Evolutionary conservation across 2,797 vertebrate species (phyloP).

Genomic region (Toxotes lorentzi): DNA sequence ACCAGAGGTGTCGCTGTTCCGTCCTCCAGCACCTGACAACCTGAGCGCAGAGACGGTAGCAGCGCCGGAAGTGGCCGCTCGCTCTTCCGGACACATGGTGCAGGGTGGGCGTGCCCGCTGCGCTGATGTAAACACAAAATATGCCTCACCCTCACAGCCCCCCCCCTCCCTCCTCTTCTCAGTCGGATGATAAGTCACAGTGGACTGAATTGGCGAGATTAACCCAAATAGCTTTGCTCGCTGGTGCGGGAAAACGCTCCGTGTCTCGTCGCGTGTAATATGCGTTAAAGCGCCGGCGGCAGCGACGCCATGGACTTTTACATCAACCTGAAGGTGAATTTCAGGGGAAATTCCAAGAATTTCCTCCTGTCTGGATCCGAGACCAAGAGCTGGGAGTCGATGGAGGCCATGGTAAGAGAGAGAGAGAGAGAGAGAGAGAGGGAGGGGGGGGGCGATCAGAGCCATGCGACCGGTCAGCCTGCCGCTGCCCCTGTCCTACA

Average conservation of each 20-base stretch:
- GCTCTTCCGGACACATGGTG: constrained; percentile 60
- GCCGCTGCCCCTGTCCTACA: neutral
- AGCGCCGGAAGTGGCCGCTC: neutral
- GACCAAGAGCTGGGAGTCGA: constrained; percentile 92
- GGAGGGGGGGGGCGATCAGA: neutral
- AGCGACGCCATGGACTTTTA: constrained; percentile 88
- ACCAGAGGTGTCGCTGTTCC: no score
- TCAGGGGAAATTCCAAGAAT: constrained; percentile 89
- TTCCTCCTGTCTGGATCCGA: constrained; percentile 91
- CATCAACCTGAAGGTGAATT: constrained; percentile 90
- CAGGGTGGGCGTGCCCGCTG: constrained; percentile 69
- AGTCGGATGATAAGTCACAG: constrained; percentile 43
- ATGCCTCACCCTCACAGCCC: constrained; percentile 65
- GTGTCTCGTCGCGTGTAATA: constrained; percentile 50
- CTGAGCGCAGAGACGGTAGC: no score
- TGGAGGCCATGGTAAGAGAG: constrained; percentile 94
- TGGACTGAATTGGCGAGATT: constrained; percentile 51
- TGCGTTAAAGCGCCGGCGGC: constrained; percentile 40
- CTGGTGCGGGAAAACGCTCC: constrained; percentile 14
- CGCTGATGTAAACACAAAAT: constrained; percentile 84
- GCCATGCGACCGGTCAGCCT: neutral
- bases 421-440: neutral
- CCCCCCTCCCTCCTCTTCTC: no score
- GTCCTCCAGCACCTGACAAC: neutral
- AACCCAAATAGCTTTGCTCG: constrained; percentile 20